Conservation (phyloP, 2,113 vertebrate species). For the Callipepla californica region DNA sequence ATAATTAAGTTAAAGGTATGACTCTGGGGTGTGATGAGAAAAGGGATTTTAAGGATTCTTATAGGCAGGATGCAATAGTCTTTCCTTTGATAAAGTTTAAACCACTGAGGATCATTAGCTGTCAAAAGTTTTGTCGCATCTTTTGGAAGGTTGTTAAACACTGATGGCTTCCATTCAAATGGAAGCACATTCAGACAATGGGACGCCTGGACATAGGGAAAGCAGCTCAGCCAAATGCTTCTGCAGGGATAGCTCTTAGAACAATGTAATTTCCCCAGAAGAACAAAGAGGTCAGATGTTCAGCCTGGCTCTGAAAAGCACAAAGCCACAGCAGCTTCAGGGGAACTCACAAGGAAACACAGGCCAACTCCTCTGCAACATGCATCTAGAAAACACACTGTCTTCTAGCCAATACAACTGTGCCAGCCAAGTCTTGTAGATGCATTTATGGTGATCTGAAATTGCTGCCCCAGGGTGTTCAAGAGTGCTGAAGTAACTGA, state of each 20-base stretch:
- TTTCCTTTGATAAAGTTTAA: not conserved
- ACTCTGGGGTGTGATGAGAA: not conserved
- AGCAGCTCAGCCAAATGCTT: constrained; percentile 45
- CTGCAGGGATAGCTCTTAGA: constrained; percentile 47
- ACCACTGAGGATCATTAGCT: not conserved
- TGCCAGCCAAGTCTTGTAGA: not conserved
- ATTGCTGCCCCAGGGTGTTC: not conserved
- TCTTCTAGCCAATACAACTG: not conserved
- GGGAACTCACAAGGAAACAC: not conserved
- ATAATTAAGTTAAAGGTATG: not conserved
- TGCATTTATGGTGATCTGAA: not conserved
- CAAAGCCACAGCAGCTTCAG: constrained; percentile 18
- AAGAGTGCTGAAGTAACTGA: not conserved
- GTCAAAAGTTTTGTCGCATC: not conserved
- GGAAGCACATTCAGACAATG: constrained; percentile 31
- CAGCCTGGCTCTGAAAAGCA: not conserved
- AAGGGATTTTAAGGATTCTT: not conserved
- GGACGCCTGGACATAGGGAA: not conserved
- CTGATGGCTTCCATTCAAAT: constrained; percentile 45
- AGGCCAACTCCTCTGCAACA: not conserved
- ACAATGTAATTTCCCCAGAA: constrained; percentile 60
- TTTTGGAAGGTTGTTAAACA: not conserved
- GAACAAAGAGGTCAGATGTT: constrained; percentile 42
- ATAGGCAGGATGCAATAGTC: not conserved
- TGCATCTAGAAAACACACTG: not conserved